These are phyloP conservation scores for Ispidina lecontei DNA, from an alignment of 2,797 vertebrate species.

Conservation along the genomic window DNA sequence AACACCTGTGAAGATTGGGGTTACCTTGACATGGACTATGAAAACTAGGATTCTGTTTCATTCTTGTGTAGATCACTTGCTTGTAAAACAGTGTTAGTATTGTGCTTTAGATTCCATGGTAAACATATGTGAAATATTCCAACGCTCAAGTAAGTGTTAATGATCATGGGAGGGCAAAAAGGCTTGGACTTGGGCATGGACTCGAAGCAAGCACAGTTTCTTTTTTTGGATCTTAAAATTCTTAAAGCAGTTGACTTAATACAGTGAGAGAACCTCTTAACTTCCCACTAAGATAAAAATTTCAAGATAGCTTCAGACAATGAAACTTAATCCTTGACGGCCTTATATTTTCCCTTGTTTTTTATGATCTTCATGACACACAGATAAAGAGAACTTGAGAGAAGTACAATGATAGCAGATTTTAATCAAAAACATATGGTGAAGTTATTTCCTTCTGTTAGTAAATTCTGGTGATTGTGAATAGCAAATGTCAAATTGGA, in stretches of 20 bases:
- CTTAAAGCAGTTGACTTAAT: neutral
- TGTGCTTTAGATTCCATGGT: neutral
- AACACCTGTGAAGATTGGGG: neutral
- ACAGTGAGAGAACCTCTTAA: neutral
- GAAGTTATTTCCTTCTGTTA: neutral
- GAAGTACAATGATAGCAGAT: neutral
- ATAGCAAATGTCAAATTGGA: neutral
- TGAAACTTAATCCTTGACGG: neutral
- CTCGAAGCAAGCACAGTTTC: neutral
- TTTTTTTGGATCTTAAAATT: neutral
- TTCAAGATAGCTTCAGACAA: neutral
- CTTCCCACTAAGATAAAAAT: neutral
- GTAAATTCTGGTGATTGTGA: constrained; percentile 22
- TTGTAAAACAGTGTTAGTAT: neutral
- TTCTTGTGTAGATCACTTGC: neutral
- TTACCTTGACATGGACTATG: neutral
- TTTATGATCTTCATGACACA: neutral
- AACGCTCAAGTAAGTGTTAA: neutral
- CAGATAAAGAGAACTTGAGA: neutral
- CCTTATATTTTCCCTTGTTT: neutral
- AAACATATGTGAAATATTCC: neutral
- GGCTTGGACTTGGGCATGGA: neutral
- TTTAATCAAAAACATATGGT: neutral
- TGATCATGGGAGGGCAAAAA: neutral
- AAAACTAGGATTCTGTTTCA: neutral